These are phyloP conservation scores for Galerucella pusilla DNA, from an alignment of 2,888 invertebrate genomes.

Conservation along the genomic window DNA sequence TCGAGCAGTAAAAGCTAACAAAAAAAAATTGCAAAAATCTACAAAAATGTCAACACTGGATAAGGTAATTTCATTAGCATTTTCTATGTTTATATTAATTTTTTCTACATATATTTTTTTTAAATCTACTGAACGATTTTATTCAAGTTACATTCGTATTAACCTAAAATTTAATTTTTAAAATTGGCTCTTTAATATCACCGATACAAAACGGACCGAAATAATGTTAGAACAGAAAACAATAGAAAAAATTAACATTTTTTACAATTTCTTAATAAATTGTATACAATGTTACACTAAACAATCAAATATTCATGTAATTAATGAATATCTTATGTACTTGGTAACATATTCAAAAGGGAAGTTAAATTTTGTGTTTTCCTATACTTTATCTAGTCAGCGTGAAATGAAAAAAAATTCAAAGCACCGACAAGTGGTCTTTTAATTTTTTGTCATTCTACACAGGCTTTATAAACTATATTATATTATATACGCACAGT, in stretches of 20 bases:
- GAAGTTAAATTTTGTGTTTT: too few relatives aligned
- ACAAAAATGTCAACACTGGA: background rate
- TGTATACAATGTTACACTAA: background rate
- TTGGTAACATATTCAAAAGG: background rate
- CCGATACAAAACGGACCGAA: background rate
- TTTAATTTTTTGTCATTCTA: too few relatives aligned
- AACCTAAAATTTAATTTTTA: background rate
- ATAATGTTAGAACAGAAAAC: slow-evolving; percentile 2
- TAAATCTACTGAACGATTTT: background rate
- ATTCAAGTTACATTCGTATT: background rate
- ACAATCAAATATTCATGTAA: background rate
- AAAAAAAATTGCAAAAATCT: background rate
- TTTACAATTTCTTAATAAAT: background rate
- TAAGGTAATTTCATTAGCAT: background rate
- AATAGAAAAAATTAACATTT: background rate
- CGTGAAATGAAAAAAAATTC: too few relatives aligned
- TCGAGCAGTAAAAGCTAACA: background rate
- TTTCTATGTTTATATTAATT: background rate
- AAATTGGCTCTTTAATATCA: background rate
- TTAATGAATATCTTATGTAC: background rate
- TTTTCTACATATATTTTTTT: background rate
- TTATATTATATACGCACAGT: too few relatives aligned
- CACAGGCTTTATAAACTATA: too few relatives aligned
- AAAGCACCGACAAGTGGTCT: too few relatives aligned
- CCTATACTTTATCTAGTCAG: too few relatives aligned